Percentiles rank a stretch among this genome's conserved stretches.
These are phyloP conservation scores for Epinotia ramella DNA, from an alignment of 2,888 invertebrate genomes.

Conservation along the genomic window DNA sequence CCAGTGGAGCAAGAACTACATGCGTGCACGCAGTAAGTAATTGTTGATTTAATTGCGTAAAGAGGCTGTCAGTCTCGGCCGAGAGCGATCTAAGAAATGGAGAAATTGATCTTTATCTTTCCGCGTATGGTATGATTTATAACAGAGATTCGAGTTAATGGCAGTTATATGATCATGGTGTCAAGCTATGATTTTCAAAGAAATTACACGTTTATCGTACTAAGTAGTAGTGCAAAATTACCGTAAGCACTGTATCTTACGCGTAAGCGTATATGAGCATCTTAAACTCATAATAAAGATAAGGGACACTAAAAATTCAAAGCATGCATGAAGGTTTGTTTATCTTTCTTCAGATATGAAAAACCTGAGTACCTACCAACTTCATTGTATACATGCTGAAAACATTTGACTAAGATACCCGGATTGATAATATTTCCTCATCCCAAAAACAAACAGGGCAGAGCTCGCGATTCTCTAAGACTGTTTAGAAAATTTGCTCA, in stretches of 20 bases:
- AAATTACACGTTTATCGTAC: neutral
- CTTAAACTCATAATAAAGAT: too few relatives aligned
- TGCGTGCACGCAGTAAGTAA: slow-evolving; percentile 24
- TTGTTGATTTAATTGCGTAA: slow-evolving; percentile 18
- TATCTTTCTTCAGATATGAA: too few relatives aligned
- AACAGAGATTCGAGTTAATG: neutral
- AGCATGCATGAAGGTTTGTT: too few relatives aligned
- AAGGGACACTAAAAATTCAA: too few relatives aligned
- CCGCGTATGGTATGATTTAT: neutral
- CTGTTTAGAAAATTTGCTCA: neutral
- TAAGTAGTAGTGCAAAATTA: neutral
- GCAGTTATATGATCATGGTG: neutral
- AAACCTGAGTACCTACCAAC: too few relatives aligned
- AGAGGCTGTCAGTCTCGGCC: slow-evolving; percentile 2
- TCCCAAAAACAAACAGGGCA: neutral
- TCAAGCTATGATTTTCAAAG: neutral
- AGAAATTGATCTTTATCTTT: slow-evolving; percentile 23
- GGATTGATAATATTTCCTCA: neutral
- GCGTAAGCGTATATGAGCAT: too few relatives aligned
- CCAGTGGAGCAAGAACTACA: neutral
- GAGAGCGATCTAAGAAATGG: slow-evolving; percentile 11
- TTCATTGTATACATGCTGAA: too few relatives aligned
- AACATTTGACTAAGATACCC: neutral
- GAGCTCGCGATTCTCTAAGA: too few relatives aligned
- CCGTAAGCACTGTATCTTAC: neutral